Conservation (phyloP, 2,888 invertebrate genomes). For the Neoitamus cyanurus region DNA sequence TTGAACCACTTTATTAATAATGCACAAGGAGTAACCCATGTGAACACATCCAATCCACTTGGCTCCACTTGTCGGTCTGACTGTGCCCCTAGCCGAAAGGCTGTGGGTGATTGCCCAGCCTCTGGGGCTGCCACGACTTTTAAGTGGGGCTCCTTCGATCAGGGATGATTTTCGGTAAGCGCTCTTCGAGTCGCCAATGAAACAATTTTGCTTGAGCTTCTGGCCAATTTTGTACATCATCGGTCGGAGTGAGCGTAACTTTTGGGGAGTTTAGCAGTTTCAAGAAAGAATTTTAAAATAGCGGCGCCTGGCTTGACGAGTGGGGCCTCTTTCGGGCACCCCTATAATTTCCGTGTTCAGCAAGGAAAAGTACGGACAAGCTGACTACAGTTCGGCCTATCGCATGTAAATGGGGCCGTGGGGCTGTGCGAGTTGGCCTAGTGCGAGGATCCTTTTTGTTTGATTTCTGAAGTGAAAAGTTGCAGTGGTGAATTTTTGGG, state of each 20-base stretch:
- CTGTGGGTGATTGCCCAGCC: conserved; percentile 35
- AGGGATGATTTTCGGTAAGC: not conserved
- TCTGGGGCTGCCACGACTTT: not conserved
- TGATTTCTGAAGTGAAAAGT: conserved; percentile 39
- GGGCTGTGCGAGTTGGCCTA: not conserved
- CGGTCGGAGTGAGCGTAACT: conserved; percentile 24
- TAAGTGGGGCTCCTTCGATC: not conserved
- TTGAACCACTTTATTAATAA: conserved; percentile 44
- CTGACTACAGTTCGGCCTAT: not conserved
- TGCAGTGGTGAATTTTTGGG: conserved; percentile 30
- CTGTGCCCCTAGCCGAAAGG: not conserved
- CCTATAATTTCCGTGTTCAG: conserved; percentile 25
- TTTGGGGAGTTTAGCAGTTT: not conserved
- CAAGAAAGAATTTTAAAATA: conserved; percentile 37
- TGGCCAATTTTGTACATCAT: conserved; percentile 28
- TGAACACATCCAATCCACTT: conserved; percentile 46
- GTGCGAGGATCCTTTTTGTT: conserved; percentile 20
- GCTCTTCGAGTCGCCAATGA: conserved; percentile 23
- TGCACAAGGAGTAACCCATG: conserved; percentile 38
- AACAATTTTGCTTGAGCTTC: conserved; percentile 32
- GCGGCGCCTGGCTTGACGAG: not conserved
- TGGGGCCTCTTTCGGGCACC: not conserved
- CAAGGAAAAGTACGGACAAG: not conserved
- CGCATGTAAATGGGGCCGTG: not conserved
- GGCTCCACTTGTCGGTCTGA: conserved; percentile 39